Base-by-base conservation (phyloP, 64 coral and sea anemone species). In the Platygyra sinensis region DNA sequence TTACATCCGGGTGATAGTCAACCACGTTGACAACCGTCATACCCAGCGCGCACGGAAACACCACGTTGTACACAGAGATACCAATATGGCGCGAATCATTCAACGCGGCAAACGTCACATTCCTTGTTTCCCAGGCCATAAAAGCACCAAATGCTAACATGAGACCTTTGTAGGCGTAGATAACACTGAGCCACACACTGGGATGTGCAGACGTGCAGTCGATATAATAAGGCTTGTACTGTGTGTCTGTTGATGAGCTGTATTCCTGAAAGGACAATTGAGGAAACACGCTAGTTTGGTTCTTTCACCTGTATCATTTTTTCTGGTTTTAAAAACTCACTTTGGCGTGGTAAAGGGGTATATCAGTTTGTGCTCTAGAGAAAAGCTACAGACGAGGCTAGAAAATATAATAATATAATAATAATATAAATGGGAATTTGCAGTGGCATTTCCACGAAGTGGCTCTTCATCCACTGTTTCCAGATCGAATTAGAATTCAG, bases 41-140 rank as follows among this genome's bases (percentile, higher is more conserved):
- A 24, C 90, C 90, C 16, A 92, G 59, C 3, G 67, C 72, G 72
- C 90, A 92, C 17, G 90, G 63, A n/a, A 92, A 87, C 3, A 92
- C 82, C 13, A 92, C 90, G 16, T 84, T 92, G 32, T 92, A 92
- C 39, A 92, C 81, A 0, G 90, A 76, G 22, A 87, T 63, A 13
- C 80, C 64, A 17, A 86, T 82, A 62, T 96, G 78, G 33, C 73
- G 67, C 12, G 90, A 92, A 49, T 92, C 90, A 25, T 92, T 92
- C 16, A 92, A 24, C 8, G 83, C 90, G 0, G 82, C 73, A 10
- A 92, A 67, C 1, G 60, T 87, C 6, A 92, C 90, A 75, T 72
- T 92, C 69, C 82, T 84, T 59, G 90, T 92, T 80, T 92, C 90
- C 82, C 82, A 92, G 50, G 82, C 90, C 74, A 92, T 38, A 25